Evolutionary conservation across 2,113 vertebrate species (phyloP).

Genomic region (Sebastes fasciatus): DNA sequence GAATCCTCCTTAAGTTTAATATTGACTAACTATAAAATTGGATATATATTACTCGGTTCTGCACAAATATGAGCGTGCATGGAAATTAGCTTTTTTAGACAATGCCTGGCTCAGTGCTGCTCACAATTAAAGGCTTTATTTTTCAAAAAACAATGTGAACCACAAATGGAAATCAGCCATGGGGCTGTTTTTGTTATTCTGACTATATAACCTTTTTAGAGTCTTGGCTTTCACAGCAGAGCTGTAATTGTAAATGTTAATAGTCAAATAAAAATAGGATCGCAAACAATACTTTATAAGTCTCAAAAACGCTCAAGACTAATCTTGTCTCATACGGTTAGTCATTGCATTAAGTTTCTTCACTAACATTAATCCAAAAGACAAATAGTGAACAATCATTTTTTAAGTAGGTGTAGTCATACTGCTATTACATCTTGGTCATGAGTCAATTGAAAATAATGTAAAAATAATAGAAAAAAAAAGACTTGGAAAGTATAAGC

Average conservation of each 20-base stretch:
- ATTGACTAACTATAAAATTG: not conserved
- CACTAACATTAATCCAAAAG: constrained; percentile 11
- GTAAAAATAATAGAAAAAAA: constrained; percentile 48
- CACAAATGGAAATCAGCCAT: constrained; percentile 1
- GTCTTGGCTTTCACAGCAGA: not conserved
- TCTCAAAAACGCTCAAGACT: constrained; percentile 21
- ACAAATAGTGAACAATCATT: constrained; percentile 18
- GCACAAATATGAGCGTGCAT: not conserved
- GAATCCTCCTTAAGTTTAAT: not conserved
- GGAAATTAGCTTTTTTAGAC: not conserved
- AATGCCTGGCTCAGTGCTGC: constrained; percentile 6
- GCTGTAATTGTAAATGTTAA: not conserved
- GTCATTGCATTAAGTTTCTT: constrained; percentile 2
- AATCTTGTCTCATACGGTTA: constrained; percentile 21
- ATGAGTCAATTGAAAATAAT: constrained; percentile 23
- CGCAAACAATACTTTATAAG: constrained; percentile 1
- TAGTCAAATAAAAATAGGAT: constrained; percentile 9
- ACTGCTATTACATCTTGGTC: constrained; percentile 10
- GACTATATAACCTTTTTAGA: not conserved
- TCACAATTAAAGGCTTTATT: not conserved
- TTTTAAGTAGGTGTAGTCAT: constrained; percentile 29
- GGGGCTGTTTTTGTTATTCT: not conserved
- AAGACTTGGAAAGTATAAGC: constrained; percentile 37
- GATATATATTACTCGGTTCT: not conserved
- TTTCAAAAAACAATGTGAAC: constrained; percentile 12